phyloP scores from a whole-genome alignment of 37 sponge, comb jelly and placozoan species.

The Ephydatia muelleri region DNA sequence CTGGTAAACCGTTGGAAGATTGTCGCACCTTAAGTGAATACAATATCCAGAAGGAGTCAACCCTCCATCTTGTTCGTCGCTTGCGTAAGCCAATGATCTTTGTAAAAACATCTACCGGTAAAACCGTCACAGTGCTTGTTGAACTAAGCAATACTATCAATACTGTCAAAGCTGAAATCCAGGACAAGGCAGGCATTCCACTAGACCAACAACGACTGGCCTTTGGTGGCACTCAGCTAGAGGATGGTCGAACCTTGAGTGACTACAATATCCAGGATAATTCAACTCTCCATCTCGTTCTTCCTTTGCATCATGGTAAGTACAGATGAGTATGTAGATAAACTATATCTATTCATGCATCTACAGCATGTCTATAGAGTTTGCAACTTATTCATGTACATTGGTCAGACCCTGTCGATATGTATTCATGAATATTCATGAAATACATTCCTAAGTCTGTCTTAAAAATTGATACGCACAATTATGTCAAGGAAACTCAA shows the following conservation, averaged over 20 bases:
- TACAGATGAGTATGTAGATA: too few relatives aligned
- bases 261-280: slow-evolving; percentile 89
- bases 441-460: too few relatives aligned
- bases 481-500: too few relatives aligned
- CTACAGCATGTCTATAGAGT: too few relatives aligned
- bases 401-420: too few relatives aligned
- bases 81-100: slow-evolving; percentile 83
- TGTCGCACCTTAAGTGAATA: slow-evolving; percentile 78
- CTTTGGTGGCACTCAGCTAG: slow-evolving; percentile 21
- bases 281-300: slow-evolving; percentile 76
- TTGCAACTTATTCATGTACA: too few relatives aligned
- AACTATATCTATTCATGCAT: too few relatives aligned
- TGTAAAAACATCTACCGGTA: slow-evolving; percentile 82
- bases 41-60: slow-evolving; percentile 86
- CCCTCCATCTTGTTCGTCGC: slow-evolving; percentile 78
- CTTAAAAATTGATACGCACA: too few relatives aligned
- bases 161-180: slow-evolving; percentile 80
- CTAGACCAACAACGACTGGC: slow-evolving; percentile 82
- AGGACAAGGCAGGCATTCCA: slow-evolving; percentile 83
- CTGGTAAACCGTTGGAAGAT: slow-evolving; percentile 46
- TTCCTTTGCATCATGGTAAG: too few relatives aligned
- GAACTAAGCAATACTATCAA: slow-evolving; percentile 77
- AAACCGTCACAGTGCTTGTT: slow-evolving; percentile 84
- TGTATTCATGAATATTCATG: too few relatives aligned
- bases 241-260: slow-evolving; percentile 77